A percentile compares a stretch with the other conserved stretches of the same genome.
phyloP scores from a whole-genome alignment of 1,140 invertebrate genomes.

The Apis cerana region DNA sequence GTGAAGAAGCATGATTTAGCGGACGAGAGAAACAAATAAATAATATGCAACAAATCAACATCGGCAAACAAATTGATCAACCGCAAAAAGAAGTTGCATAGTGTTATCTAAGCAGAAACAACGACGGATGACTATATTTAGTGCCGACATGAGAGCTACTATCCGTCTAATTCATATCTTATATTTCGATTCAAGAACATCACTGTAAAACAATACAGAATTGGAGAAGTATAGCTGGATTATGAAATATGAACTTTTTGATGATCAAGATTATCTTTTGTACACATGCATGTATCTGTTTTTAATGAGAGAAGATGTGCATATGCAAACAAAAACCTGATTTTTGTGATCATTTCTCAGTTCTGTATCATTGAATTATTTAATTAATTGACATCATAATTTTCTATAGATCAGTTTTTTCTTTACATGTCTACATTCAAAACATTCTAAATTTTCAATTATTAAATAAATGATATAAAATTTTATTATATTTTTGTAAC shows the following conservation, averaged over 20 bases:
- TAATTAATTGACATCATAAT: background rate
- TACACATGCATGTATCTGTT: no score
- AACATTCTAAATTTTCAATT: no score
- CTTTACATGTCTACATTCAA: no score
- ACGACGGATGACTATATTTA: conserved; percentile 1
- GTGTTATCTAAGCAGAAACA: conserved; percentile 13
- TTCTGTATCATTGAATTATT: background rate
- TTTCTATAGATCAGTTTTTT: no score
- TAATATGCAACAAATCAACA: conserved; percentile 11
- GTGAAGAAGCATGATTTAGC: background rate
- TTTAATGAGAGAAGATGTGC: background rate
- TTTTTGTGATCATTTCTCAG: background rate
- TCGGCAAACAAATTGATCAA: conserved; percentile 7
- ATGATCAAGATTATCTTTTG: conserved; percentile 36
- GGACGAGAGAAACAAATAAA: conserved; percentile 23
- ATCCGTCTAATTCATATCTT: conserved; percentile 24
- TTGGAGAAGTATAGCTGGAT: conserved; percentile 48
- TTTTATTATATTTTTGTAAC: no score
- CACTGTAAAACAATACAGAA: conserved; percentile 42
- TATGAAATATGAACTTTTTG: background rate
- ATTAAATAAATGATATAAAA: no score
- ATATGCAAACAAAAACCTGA: background rate
- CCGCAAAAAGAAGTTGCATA: conserved; percentile 10
- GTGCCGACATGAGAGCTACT: conserved; percentile 5
- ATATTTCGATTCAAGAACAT: conserved; percentile 9